Percentiles rank a stretch among this genome's conserved stretches.
Conservation (phyloP, 2,888 invertebrate species). For the Tenthredo mesomela region DNA sequence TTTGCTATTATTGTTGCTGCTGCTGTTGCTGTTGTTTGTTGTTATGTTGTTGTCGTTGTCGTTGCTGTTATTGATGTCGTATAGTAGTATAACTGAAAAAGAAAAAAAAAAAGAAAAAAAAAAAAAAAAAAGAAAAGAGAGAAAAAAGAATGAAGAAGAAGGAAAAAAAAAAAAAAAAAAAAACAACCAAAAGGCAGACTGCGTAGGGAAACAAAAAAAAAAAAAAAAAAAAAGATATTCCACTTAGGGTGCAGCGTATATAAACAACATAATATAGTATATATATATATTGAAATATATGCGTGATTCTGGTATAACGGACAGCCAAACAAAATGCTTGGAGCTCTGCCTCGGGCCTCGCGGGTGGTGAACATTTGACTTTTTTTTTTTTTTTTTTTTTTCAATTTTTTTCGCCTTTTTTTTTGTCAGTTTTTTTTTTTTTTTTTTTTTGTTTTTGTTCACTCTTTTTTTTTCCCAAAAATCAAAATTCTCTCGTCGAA, state of each 20-base stretch:
- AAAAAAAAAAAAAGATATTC: not conserved
- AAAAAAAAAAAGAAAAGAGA: not conserved
- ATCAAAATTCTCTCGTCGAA: conserved; percentile 46
- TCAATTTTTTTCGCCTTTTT: not conserved
- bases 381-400: conserved; percentile 48
- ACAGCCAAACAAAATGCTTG: conserved; percentile 32
- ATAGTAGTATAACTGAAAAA: not conserved
- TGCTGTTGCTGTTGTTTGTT: conserved; percentile 33
- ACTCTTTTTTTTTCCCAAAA: no score
- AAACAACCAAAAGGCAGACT: conserved; percentile 16
- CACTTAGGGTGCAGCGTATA: not conserved
- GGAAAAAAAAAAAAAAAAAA: not conserved
- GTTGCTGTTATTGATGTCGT: conserved; percentile 38
- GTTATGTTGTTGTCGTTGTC: conserved; percentile 21
- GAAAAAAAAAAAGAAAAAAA: not conserved
- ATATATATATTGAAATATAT: not conserved
- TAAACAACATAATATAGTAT: not conserved
- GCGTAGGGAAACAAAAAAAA: not conserved
- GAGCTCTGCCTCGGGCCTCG: conserved; percentile 51
- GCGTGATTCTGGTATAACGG: not conserved
- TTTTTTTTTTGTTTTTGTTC: conserved; percentile 32
- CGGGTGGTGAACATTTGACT: conserved; percentile 51
- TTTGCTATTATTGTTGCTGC: conserved; percentile 22
- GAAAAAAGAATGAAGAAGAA: not conserved
- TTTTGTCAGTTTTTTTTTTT: conserved; percentile 41